Base-by-base conservation (phyloP, 2,797 vertebrate genomes). In the Protonibea diacanthus region DNA sequence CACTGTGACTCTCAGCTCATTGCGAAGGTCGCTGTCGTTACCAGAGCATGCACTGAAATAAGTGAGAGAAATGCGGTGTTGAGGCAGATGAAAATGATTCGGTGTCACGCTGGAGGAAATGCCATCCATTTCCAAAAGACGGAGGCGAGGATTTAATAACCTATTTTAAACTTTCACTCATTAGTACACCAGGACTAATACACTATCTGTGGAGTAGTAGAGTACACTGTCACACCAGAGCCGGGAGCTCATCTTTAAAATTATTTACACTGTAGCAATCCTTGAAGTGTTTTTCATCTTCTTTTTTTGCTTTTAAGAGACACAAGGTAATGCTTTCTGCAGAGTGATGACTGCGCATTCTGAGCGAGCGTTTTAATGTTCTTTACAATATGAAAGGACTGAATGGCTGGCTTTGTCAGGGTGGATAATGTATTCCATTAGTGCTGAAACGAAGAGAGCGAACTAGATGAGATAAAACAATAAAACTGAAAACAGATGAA, bases 401-500 rank as follows among this genome's bases (percentile, higher is more conserved):
- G 69, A 84, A 78, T 49, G 52, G 25, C 45, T 23, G 45, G 21
- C 42, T 81, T 73, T 81, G 74, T 80, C 52, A 14, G 5, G 17
- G 11, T 13, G 23, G 29, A 14, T 73, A 74, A 83, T 83, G 57
- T 80, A 56, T 72, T 25, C 81, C 84, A 91, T 89, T 87, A 90
- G 79, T 48, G 59, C 53, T n/a, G 44, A 62, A 59, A 38, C 15
- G 2, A 78, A 74, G 47, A 76, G 44, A 13, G 40, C 42, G 55
- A 64, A 38, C 47, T 12, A 25, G 65, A 72, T 40, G 33, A 71
- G 47, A 77, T 17, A 12, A 77, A 68, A 33, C 60, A 74, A 44
- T 65, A n/a, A 58, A 82, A 57, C 18, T 29, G 0, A 65, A 74
- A 69, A 69, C 52, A 70, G 3, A 69, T 27, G 47, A 64, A 74